A percentile compares a stretch with the other conserved stretches of the same genome.
These are phyloP conservation scores for Trypoxylon attenuatum DNA, from an alignment of 2,888 invertebrate genomes.

Conservation along the genomic window DNA sequence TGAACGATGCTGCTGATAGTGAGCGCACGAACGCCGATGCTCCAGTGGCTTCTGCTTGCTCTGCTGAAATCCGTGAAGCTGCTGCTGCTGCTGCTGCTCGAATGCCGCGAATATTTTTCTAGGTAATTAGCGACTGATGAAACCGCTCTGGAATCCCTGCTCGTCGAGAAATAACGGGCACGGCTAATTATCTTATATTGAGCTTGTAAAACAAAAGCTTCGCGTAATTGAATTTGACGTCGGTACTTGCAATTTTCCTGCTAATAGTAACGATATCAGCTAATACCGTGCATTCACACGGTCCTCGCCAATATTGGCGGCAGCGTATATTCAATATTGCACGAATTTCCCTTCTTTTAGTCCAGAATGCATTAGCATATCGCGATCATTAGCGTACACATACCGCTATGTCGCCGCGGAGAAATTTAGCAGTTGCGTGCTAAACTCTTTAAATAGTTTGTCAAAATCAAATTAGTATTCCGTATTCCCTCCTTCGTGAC, in stretches of 20 bases:
- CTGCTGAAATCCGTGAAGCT: no score
- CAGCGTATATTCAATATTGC: no score
- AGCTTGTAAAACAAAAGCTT: neutral
- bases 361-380: no score
- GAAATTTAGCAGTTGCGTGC: constrained; percentile 46
- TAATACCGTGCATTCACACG: constrained; percentile 43
- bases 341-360: no score
- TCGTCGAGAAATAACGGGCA: neutral
- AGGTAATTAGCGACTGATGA: neutral
- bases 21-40: neutral
- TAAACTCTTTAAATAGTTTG: constrained; percentile 43
- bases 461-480: constrained; percentile 39
- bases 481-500: constrained; percentile 28
- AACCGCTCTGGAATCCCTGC: no score
- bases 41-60: neutral
- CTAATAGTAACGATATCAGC: constrained; percentile 40
- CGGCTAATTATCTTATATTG: neutral
- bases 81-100: neutral
- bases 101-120: neutral
- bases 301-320: no score
- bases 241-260: neutral
- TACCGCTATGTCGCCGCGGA: constrained; percentile 18
- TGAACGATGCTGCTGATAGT: neutral
- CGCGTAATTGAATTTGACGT: neutral
- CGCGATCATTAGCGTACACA: neutral